These are phyloP conservation scores for Aspidiotus destructor DNA, from an alignment of 2,888 invertebrate species.

Conservation along the genomic window DNA sequence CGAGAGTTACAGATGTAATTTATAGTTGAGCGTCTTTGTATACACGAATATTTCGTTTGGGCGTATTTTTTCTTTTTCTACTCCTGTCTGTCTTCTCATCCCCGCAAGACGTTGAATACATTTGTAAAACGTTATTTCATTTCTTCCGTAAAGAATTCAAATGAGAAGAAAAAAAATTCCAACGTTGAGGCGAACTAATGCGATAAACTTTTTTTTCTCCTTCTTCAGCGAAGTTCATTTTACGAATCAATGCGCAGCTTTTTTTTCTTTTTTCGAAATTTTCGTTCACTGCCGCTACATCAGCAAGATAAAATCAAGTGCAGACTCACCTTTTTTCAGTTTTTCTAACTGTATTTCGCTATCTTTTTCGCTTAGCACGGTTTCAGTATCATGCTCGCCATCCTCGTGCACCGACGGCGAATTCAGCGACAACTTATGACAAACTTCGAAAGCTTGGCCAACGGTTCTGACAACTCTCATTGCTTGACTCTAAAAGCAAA, in stretches of 20 bases:
- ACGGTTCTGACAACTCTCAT: conserved; percentile 97
- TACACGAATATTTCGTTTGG: too few relatives aligned
- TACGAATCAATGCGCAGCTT: neutral
- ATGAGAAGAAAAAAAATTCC: too few relatives aligned
- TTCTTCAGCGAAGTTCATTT: too few relatives aligned
- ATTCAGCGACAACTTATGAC: conserved; percentile 80
- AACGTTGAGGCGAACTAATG: too few relatives aligned
- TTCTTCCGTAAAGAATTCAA: too few relatives aligned
- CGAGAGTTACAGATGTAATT: too few relatives aligned
- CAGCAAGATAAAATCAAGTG: neutral
- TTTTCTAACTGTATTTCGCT: conserved; percentile 40
- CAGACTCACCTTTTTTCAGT: conserved; percentile 30
- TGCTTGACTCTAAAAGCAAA: conserved; percentile 78
- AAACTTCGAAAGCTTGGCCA: conserved; percentile 98
- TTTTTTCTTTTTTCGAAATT: neutral
- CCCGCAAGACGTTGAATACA: too few relatives aligned
- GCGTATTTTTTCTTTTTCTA: too few relatives aligned
- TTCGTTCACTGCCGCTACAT: neutral
- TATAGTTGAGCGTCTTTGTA: too few relatives aligned
- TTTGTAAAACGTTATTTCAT: too few relatives aligned
- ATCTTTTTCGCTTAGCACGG: conserved; percentile 42
- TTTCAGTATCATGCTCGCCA: conserved; percentile 41
- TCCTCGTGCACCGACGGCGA: conserved; percentile 43
- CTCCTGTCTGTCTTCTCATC: too few relatives aligned
- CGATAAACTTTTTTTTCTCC: too few relatives aligned